Conservation (phyloP, 2,797 vertebrate genomes). For the Pangasius sanitwongsei region DNA sequence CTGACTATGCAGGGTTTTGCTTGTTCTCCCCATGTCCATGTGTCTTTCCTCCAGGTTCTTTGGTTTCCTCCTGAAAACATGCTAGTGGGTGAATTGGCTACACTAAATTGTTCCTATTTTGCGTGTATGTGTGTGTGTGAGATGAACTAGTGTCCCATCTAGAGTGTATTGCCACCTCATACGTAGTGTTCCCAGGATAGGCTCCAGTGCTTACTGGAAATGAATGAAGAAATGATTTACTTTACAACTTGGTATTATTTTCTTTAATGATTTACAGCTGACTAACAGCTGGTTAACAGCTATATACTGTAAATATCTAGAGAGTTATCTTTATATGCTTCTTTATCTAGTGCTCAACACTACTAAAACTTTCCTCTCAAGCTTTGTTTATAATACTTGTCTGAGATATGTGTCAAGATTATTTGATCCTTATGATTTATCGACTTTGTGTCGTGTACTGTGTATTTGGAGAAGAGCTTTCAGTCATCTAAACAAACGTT, state of each 20-base stretch:
- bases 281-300: not conserved
- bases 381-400: conserved; percentile 15
- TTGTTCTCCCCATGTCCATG: not conserved
- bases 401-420: conserved; percentile 15
- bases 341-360: not conserved
- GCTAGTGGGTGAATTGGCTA: no score
- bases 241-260: not conserved
- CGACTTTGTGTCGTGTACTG: not conserved
- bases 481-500: conserved; percentile 16
- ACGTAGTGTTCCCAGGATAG: no score
- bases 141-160: no score
- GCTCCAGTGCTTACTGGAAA: no score
- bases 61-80: not conserved
- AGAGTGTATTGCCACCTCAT: no score
- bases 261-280: not conserved
- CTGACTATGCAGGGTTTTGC: not conserved
- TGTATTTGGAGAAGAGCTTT: conserved; percentile 4
- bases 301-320: not conserved
- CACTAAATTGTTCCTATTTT: no score
- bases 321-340: not conserved
- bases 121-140: no score
- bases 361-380: conserved; percentile 3
- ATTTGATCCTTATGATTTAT: conserved; percentile 34
- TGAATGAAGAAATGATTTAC: no score
- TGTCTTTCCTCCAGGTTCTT: not conserved